Evolutionary conservation across 2,797 vertebrate genomes (phyloP).

Genomic region (Mus caroli): DNA sequence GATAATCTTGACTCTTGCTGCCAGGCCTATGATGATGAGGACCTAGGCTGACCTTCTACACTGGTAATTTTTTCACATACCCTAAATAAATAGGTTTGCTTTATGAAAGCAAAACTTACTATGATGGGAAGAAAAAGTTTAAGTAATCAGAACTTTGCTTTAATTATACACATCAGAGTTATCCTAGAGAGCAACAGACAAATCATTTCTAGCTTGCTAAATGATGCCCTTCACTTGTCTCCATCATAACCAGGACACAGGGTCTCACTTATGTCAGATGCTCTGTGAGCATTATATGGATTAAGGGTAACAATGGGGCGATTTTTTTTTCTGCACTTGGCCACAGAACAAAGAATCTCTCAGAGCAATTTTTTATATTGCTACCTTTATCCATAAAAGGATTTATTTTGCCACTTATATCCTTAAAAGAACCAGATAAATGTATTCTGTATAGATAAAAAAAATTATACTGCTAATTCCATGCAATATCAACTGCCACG

Average conservation of each 20-base stretch:
- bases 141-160: not conserved
- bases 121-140: not conserved
- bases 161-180: not conserved
- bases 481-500: not conserved
- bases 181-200: not conserved
- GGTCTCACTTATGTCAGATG: not conserved
- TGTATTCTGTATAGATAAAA: not conserved
- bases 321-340: not conserved
- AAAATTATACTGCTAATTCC: not conserved
- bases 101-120: constrained; percentile 32
- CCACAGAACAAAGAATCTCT: not conserved
- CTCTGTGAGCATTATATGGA: not conserved
- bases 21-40: not conserved
- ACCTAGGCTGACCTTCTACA: not conserved
- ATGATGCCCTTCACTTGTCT: not conserved
- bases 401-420: not conserved
- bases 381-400: not conserved
- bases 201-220: not conserved
- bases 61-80: not conserved
- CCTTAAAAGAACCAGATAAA: not conserved
- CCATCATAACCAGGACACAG: not conserved
- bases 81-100: not conserved
- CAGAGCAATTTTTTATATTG: not conserved
- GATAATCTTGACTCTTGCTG: not conserved
- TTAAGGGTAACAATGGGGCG: not conserved